Evolutionary conservation across 2,797 vertebrate genomes (phyloP), one percentile per base, ranked within the genome.

Genomic region (Hoplostethus atlanticus): DNA sequence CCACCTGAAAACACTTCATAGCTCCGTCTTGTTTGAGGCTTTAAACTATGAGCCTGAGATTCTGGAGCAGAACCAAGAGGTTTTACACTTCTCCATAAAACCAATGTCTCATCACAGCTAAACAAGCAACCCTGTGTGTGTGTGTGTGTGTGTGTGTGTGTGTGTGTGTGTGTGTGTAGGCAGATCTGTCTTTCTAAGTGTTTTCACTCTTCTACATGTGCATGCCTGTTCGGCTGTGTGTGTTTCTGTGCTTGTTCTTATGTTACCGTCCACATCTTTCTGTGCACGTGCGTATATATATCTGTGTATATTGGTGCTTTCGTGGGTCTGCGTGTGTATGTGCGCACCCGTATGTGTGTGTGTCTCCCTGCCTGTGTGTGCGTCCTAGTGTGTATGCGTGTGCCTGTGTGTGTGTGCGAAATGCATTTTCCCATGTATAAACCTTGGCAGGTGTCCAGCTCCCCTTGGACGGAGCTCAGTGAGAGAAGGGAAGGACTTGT

Each of bases 391-490:
- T 55, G 31, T 0, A 51, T 36, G 31, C 6, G 28, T 4, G 47
- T 42, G 34, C 5, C 30, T 13, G 38, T 47, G n/a, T 42, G 42
- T 36, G 50, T 5, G 62, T 9, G 13, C 6, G 0, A 54, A 77
- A 68, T 61, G 68, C 11, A 67, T 87, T 83, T 85, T 75, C 77
- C 65, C 11, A 6, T 62, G 77, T 66, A 74, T 80, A 86, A 79
- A 79, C 54, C 55, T 72, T 91, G 90, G 91, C 90, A 74, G 51
- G 63, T 80, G 87, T 84, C 89, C 92, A 93, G 88, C 78, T 82
- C 81, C 68, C 86, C 84, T 91, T 92, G 87, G 91, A 91, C 77
- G 6, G 63, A 78, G 86, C 85, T 87, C 84, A 87, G 77, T 69
- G 64, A 81, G 76, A 71, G 52, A 77, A 84, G 52, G 68, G 63